These are phyloP conservation scores for Rotaria magnacalcarata DNA, from an alignment of 2,888 invertebrate species.

Conservation along the genomic window DNA sequence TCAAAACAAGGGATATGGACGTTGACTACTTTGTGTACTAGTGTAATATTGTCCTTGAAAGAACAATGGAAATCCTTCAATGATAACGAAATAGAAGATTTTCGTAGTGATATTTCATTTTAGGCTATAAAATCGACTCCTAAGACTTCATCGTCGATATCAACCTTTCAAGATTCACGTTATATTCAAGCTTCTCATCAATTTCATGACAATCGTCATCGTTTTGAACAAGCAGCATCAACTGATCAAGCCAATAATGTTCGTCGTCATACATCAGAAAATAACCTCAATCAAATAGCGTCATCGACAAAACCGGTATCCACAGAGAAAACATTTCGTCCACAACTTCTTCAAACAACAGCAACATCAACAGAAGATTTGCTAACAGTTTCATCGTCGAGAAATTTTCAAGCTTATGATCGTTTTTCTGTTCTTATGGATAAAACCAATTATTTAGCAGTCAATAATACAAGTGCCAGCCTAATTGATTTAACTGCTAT, in stretches of 20 bases:
- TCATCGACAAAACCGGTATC: not conserved
- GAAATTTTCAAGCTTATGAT: not conserved
- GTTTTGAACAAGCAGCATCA: not conserved
- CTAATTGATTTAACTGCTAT: constrained; percentile 16
- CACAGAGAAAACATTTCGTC: not conserved
- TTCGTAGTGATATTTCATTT: too few relatives aligned
- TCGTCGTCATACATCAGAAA: constrained; percentile 34
- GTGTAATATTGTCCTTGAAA: too few relatives aligned
- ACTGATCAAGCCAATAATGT: not conserved
- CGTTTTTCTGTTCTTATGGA: not conserved
- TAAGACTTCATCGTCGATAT: too few relatives aligned
- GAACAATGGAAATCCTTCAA: too few relatives aligned
- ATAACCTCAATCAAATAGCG: not conserved
- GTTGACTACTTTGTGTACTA: too few relatives aligned
- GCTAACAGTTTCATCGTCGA: not conserved
- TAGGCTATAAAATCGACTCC: too few relatives aligned
- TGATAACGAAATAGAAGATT: too few relatives aligned
- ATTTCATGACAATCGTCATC: not conserved
- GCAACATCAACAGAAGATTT: constrained; percentile 1
- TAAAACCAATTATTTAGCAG: not conserved
- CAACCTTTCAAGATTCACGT: too few relatives aligned
- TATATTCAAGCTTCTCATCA: not conserved
- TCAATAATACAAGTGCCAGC: not conserved
- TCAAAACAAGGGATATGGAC: too few relatives aligned
- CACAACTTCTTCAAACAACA: not conserved